These are phyloP conservation scores for Phyllostomus discolor DNA, from an alignment of 2,113 vertebrate genomes.

Conservation along the genomic window DNA sequence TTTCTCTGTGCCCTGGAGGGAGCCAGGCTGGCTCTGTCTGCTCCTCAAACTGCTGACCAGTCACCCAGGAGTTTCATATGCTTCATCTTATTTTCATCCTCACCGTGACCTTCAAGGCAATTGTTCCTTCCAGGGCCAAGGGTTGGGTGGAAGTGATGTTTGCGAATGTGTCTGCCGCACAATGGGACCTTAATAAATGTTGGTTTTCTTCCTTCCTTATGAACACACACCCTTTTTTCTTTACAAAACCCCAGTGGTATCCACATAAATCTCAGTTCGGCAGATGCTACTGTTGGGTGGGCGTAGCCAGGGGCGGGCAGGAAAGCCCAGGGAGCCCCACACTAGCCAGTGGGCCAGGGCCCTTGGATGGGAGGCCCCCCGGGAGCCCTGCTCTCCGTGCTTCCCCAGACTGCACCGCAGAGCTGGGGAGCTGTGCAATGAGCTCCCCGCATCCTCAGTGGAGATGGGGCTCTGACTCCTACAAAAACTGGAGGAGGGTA, in stretches of 20 bases:
- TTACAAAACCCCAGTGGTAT: background rate
- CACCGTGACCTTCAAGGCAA: background rate
- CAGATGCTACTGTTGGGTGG: background rate
- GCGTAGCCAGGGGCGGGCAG: background rate
- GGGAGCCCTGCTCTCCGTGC: background rate
- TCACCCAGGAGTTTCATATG: background rate
- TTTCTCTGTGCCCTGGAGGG: background rate
- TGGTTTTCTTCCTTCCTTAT: slow-evolving; percentile 65
- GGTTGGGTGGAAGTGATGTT: background rate
- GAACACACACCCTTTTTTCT: slow-evolving; percentile 59
- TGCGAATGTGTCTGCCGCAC: slow-evolving; percentile 33
- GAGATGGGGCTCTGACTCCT: background rate
- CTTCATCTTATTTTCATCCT: background rate
- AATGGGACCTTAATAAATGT: slow-evolving; percentile 49
- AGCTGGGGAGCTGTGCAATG: background rate
- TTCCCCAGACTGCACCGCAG: fast-evolving
- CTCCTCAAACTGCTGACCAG: background rate
- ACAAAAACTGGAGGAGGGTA: background rate
- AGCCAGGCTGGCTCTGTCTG: background rate
- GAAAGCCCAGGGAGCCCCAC: background rate
- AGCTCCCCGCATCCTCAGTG: background rate
- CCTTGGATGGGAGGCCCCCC: background rate
- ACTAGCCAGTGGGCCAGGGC: background rate
- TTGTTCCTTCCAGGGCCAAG: background rate
- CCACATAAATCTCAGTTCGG: slow-evolving; percentile 13